These are phyloP conservation scores for Antheraea pernyi DNA, from an alignment of 1,140 invertebrate genomes.

Conservation along the genomic window DNA sequence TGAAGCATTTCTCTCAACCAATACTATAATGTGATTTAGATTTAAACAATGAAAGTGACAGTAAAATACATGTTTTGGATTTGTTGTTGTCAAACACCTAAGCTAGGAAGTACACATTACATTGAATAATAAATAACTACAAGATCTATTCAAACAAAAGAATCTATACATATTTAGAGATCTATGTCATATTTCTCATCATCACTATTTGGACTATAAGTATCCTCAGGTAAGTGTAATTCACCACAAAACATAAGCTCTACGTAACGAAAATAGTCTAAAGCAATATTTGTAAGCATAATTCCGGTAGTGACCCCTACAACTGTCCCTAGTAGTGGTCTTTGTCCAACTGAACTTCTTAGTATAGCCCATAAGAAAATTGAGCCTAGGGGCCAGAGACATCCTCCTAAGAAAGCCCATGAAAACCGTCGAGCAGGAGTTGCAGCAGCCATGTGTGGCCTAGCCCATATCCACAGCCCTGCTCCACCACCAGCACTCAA, in stretches of 20 bases:
- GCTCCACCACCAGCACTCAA: conserved; percentile 68
- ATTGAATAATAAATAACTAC: not conserved
- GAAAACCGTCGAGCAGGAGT: conserved; percentile 68
- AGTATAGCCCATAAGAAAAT: conserved; percentile 76
- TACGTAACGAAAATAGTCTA: conserved; percentile 77
- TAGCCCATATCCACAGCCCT: conserved; percentile 72
- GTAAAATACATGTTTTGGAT: not conserved
- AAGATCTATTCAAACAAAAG: too few species aligned
- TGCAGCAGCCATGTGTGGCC: conserved; percentile 75
- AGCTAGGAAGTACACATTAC: not conserved
- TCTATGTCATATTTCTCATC: conserved; percentile 78
- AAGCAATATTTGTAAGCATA: conserved; percentile 71
- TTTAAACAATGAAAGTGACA: not conserved
- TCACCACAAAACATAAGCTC: conserved; percentile 75
- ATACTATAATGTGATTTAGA: not conserved
- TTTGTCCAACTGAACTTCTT: conserved; percentile 69
- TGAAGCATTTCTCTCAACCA: not conserved
- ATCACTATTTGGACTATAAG: conserved; percentile 72
- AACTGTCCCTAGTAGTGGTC: conserved; percentile 64
- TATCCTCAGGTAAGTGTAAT: conserved; percentile 64
- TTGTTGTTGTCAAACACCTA: not conserved
- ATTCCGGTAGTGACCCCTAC: conserved; percentile 68
- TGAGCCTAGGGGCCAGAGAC: conserved; percentile 70
- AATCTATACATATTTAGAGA: conserved; percentile 40
- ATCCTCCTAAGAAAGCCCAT: conserved; percentile 75